Evolutionary conservation across 2,888 invertebrate genomes (phyloP), one percentile per base, ranked within the genome.

Genomic region (Lordiphosa fenestrarum): DNA sequence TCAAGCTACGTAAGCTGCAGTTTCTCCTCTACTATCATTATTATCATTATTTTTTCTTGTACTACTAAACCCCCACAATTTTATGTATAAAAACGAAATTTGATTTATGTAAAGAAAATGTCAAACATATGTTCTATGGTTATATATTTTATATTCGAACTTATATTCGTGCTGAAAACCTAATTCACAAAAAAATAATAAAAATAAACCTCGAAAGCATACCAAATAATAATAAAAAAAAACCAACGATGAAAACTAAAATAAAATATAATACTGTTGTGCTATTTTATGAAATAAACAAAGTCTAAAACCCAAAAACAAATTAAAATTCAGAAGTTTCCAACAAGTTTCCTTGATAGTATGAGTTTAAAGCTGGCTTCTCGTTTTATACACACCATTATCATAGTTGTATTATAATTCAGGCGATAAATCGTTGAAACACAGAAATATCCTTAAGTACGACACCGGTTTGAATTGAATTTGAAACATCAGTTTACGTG

Each of bases 1-100:
- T 81, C 66, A 74, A 65, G 65, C 81, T 81, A 74, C 78, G 81
- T 81, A 81, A 77, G 71, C 69, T 71, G 69, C 65, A 73, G 65
- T 71, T 73, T 66, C 23, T 53, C 30, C 4, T 30, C 30, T 10
- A 9, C 50, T 42, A 42, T 64, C 56, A 63, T 71, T 53, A 50
- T 59, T 63, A 39, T 70, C 52, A 38, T 61, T 73, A 65, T 56
- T 62, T 47, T 56, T 60, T 60, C 53, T 54, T 53, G 40, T 25
- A 37, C 6, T 81, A 77, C 80, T 80, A 71, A 76, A 74, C 63
- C 60, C 53, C 30, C 23, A 51, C 35, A 59, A 48, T 64, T 66
- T 69, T 69, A 80, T 76, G 77, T 76, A 76, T 67, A 69, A 66
- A 73, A 69, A 66, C 56, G 35, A 69, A 66, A 69, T 71, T 73